phyloP scores from a whole-genome alignment of 2,113 vertebrate genomes.

The Cariama cristata region DNA sequence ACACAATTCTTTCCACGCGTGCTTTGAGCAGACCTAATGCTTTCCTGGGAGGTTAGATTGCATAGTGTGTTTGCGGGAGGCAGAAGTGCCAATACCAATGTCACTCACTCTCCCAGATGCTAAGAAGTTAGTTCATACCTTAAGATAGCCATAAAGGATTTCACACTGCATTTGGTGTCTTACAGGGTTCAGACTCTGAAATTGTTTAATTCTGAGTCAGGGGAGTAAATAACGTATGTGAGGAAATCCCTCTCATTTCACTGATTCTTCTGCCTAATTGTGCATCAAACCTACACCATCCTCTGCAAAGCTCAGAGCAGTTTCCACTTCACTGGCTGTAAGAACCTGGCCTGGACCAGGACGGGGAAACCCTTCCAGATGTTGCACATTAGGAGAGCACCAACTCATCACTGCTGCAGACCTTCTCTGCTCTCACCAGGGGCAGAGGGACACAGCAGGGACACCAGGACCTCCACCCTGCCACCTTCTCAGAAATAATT shows the following conservation, averaged over 20 bases:
- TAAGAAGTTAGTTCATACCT: not conserved
- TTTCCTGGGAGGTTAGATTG: not conserved
- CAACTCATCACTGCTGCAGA: not conserved
- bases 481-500: not conserved
- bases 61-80: not conserved
- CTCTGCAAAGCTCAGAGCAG: not conserved
- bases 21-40: not conserved
- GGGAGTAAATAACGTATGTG: not conserved
- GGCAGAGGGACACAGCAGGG: not conserved
- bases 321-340: not conserved
- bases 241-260: not conserved
- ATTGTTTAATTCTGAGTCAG: not conserved
- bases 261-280: not conserved
- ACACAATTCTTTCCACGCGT: rapidly evolving
- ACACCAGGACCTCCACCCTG: not conserved
- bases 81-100: not conserved
- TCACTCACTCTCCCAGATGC: not conserved
- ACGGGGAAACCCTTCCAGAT: not conserved
- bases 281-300: not conserved
- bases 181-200: not conserved
- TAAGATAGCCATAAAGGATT: not conserved
- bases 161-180: not conserved
- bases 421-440: not conserved
- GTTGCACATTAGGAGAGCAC: not conserved
- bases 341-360: not conserved